Evolutionary conservation across 1,140 invertebrate genomes (phyloP).

Genomic region (Atopsyche davidsoni): DNA sequence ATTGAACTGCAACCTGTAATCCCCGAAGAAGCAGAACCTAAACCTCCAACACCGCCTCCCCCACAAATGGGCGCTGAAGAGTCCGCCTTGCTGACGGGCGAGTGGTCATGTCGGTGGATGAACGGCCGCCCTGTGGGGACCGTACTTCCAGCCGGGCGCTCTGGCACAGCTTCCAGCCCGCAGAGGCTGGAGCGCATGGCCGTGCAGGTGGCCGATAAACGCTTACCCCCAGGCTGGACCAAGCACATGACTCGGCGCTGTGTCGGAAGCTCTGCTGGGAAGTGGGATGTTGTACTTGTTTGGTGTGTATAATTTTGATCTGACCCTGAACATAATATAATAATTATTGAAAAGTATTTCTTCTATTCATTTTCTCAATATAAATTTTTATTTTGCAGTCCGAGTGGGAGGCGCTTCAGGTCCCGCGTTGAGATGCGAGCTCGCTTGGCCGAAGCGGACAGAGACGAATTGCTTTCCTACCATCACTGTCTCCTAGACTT

Average conservation of each 20-base stretch:
- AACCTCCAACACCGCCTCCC: slow-evolving; percentile 24
- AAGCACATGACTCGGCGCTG: slow-evolving; percentile 68
- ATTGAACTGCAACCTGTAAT: neutral
- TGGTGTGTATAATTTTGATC: slow-evolving; percentile 47
- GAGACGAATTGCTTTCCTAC: slow-evolving; percentile 34
- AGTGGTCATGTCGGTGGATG: slow-evolving; percentile 57
- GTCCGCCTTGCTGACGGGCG: slow-evolving; percentile 39
- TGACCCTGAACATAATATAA: neutral
- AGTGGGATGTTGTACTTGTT: slow-evolving; percentile 74
- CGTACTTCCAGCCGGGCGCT: too few relatives aligned
- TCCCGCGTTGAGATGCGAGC: slow-evolving; percentile 54
- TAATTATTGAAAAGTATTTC: neutral
- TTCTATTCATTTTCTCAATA: neutral
- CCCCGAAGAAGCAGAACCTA: slow-evolving; percentile 21
- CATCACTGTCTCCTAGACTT: slow-evolving; percentile 56
- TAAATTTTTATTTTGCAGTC: slow-evolving; percentile 48
- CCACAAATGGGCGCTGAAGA: slow-evolving; percentile 9
- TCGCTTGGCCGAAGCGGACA: slow-evolving; percentile 49
- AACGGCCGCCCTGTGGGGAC: slow-evolving; percentile 57
- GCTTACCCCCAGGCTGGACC: slow-evolving; percentile 65
- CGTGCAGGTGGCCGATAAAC: slow-evolving; percentile 63
- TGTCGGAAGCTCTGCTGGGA: slow-evolving; percentile 61
- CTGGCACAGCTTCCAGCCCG: slow-evolving; percentile 23
- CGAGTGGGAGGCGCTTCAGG: slow-evolving; percentile 55
- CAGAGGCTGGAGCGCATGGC: slow-evolving; percentile 44